Evolutionary conservation across 2,113 vertebrate genomes (phyloP).

Genomic region (Taxidea taxus): DNA sequence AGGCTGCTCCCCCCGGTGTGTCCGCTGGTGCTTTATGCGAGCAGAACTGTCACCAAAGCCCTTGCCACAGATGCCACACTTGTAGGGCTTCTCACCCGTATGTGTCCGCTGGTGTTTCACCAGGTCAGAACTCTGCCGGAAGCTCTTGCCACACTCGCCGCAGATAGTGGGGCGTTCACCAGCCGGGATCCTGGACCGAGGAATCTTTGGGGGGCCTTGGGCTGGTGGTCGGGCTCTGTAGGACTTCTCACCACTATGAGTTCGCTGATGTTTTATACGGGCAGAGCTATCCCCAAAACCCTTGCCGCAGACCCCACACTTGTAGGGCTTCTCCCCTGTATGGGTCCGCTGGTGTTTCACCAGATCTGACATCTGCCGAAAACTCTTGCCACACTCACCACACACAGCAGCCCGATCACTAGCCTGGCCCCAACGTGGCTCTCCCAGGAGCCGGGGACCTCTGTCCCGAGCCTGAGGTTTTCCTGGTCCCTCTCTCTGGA

Average conservation of each 20-base stretch:
- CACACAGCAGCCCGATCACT: conserved; percentile 69
- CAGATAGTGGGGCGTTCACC: conserved; percentile 80
- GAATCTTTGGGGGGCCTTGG: conserved; percentile 73
- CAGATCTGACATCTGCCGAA: conserved; percentile 76
- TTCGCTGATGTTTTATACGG: conserved; percentile 79
- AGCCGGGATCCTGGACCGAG: conserved; percentile 76
- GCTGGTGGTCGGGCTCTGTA: conserved; percentile 61
- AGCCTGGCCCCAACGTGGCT: conserved; percentile 71
- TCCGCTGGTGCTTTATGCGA: conserved; percentile 76
- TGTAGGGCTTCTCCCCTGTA: conserved; percentile 76
- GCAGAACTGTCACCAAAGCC: conserved; percentile 76
- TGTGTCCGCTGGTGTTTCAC: conserved; percentile 79
- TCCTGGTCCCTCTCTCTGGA: conserved; percentile 60
- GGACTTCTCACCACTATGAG: conserved; percentile 76
- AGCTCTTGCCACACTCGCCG: conserved; percentile 77
- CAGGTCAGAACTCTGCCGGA: conserved; percentile 78
- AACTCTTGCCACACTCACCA: conserved; percentile 74
- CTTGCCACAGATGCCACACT: conserved; percentile 76
- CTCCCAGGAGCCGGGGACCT: conserved; percentile 67
- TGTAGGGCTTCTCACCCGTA: conserved; percentile 74
- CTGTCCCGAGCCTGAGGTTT: conserved; percentile 61
- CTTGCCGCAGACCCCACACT: conserved; percentile 77
- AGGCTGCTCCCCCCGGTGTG: conserved; percentile 56
- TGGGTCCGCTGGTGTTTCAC: conserved; percentile 79
- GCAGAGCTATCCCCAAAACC: conserved; percentile 78